Percentiles rank a stretch among this genome's conserved stretches.
phyloP scores from a whole-genome alignment of 2,797 vertebrate genomes.

The Sebastes baramenuke region DNA sequence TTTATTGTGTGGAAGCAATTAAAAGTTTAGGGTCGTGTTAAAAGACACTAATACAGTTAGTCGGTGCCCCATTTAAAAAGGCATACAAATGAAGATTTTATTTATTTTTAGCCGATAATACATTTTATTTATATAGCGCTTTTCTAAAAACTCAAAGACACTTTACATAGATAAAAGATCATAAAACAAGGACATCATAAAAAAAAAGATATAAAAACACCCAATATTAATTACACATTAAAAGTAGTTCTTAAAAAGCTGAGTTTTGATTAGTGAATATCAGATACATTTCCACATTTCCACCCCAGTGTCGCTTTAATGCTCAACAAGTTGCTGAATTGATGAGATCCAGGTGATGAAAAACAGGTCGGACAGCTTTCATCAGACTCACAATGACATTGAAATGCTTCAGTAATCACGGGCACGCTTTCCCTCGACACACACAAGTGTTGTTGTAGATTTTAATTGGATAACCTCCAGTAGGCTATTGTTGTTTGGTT shows the following conservation, averaged over 20 bases:
- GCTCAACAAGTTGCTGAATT: neutral
- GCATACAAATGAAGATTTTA: neutral
- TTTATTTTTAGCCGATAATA: neutral
- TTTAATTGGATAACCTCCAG: neutral
- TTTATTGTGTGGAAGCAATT: neutral
- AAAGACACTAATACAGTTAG: neutral
- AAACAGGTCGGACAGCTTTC: slow-evolving; percentile 11
- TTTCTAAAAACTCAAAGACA: too few species aligned
- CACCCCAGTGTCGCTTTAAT: neutral
- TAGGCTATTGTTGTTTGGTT: too few species aligned
- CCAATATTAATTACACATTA: too few species aligned
- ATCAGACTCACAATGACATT: neutral
- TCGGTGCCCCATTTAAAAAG: neutral
- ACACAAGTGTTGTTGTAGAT: neutral
- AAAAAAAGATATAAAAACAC: too few species aligned
- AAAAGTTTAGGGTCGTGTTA: neutral
- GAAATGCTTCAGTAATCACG: neutral
- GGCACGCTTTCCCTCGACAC: neutral
- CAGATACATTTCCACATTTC: neutral
- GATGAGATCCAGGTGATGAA: slow-evolving; percentile 22
- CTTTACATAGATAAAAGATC: too few species aligned
- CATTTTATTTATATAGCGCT: too few species aligned
- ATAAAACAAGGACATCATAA: too few species aligned
- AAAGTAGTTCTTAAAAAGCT: too few species aligned
- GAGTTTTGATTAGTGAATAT: too few species aligned